Evolutionary conservation across 30 jellyfish, hydroid and myxozoan genomes (phyloP).

Genomic region (Cassiopea andromeda): DNA sequence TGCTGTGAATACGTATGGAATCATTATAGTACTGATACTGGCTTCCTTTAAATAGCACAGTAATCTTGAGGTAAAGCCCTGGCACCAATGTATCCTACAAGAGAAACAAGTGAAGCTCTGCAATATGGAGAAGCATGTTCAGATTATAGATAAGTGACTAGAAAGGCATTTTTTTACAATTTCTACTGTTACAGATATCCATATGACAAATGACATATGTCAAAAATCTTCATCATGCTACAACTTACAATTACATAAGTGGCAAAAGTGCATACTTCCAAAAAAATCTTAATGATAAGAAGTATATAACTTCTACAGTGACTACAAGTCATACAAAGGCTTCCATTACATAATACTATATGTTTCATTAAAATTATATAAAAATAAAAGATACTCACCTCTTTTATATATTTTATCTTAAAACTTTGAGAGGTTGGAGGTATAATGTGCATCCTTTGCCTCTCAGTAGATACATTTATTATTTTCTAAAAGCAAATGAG

Average conservation of each 20-base stretch:
- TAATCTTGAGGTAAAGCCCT: conserved; percentile 84
- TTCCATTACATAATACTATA: no score
- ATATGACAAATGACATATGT: no score
- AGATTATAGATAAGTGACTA: neutral
- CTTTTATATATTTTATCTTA: conserved; percentile 69
- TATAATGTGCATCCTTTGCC: conserved; percentile 91
- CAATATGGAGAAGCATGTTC: neutral
- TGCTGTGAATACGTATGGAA: conserved; percentile 79
- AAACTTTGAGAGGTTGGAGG: conserved; percentile 79
- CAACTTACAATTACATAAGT: no score
- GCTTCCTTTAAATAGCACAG: conserved; percentile 72
- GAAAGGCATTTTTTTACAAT: neutral
- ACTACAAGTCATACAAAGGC: no score
- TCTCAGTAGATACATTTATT: conserved; percentile 77
- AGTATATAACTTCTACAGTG: no score
- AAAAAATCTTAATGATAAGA: no score
- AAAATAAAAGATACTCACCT: conserved; percentile 41
- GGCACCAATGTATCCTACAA: conserved; percentile 89
- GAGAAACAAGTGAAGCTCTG: neutral
- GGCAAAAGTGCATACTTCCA: no score
- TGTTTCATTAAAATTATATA: no score
- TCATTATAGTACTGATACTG: conserved; percentile 76
- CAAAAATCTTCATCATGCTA: no score
- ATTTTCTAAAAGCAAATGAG: conserved; percentile 48
- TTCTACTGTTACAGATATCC: no score